Evolutionary conservation across 2,113 vertebrate genomes (phyloP).

Genomic region (Atlantisia rogersi): DNA sequence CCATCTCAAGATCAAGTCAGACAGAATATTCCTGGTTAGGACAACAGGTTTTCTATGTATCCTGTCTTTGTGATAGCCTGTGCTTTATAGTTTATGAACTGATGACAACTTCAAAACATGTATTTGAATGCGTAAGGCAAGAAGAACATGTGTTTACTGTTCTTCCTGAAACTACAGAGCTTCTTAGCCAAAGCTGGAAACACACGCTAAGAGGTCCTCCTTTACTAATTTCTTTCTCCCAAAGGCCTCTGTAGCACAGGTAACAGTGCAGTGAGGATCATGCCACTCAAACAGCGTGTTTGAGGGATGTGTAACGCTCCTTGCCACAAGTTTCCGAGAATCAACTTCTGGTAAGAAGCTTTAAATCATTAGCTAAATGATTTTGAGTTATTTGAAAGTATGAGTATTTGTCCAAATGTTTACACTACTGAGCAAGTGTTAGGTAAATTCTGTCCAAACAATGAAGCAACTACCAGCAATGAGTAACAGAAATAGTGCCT

Average conservation of each 20-base stretch:
- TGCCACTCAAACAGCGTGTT: not conserved
- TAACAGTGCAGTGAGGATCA: not conserved
- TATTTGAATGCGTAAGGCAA: not conserved
- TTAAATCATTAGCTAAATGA: not conserved
- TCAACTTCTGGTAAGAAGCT: not conserved
- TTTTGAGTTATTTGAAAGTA: conserved; percentile 10
- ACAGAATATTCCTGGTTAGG: not conserved
- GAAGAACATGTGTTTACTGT: not conserved
- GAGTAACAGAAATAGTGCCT: conserved; percentile 40
- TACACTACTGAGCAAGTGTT: not conserved
- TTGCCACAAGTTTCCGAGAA: not conserved
- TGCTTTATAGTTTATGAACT: not conserved
- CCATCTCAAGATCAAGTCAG: not conserved
- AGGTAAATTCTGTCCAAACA: conserved; percentile 18
- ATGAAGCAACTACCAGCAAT: conserved; percentile 35
- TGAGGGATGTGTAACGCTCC: not conserved
- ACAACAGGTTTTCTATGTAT: not conserved
- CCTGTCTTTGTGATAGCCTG: not conserved
- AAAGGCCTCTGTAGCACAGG: not conserved
- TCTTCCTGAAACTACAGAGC: not conserved
- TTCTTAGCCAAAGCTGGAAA: not conserved
- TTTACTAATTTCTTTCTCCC: not conserved
- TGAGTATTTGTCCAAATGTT: conserved; percentile 10
- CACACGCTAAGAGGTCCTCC: not conserved
- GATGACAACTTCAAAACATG: not conserved